Conservation (phyloP, 2,113 vertebrate species). For the Hiodon alosoides region DNA sequence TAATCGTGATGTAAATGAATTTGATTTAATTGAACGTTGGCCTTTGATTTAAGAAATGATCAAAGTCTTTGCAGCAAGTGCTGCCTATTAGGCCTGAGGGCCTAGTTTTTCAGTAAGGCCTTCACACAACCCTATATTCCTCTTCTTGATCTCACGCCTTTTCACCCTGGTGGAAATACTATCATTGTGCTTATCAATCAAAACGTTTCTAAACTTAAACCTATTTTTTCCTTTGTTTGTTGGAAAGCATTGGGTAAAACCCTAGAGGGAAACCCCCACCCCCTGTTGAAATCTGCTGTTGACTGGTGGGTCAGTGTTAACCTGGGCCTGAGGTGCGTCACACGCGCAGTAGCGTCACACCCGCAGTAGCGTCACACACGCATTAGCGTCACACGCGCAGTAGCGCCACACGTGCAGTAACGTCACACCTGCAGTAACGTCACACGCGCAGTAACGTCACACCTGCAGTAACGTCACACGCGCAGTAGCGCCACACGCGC, state of each 20-base stretch:
- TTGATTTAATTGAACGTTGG: slow-evolving; percentile 1
- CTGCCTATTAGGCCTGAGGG: background rate
- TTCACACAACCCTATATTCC: background rate
- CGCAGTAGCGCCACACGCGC: too few species aligned
- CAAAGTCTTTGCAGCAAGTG: slow-evolving; percentile 2
- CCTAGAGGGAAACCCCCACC: background rate
- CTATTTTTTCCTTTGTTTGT: background rate
- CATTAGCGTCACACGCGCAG: too few species aligned
- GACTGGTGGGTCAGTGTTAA: slow-evolving; percentile 3
- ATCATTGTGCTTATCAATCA: background rate
- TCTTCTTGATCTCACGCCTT: background rate
- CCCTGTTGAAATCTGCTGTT: slow-evolving; percentile 8
- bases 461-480: too few species aligned
- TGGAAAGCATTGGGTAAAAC: background rate
- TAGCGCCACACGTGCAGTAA: too few species aligned
- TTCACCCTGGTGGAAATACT: background rate
- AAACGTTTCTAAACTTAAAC: background rate
- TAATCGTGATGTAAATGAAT: too few species aligned
- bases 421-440: too few species aligned
- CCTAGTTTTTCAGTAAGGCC: background rate
- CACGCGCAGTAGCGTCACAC: too few species aligned
- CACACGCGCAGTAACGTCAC: too few species aligned
- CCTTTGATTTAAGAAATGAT: slow-evolving; percentile 14
- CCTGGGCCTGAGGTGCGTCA: slow-evolving; percentile 1
- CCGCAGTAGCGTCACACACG: too few species aligned